Base-by-base conservation (phyloP, 2,888 invertebrate genomes). In the Punctoribates punctum region DNA sequence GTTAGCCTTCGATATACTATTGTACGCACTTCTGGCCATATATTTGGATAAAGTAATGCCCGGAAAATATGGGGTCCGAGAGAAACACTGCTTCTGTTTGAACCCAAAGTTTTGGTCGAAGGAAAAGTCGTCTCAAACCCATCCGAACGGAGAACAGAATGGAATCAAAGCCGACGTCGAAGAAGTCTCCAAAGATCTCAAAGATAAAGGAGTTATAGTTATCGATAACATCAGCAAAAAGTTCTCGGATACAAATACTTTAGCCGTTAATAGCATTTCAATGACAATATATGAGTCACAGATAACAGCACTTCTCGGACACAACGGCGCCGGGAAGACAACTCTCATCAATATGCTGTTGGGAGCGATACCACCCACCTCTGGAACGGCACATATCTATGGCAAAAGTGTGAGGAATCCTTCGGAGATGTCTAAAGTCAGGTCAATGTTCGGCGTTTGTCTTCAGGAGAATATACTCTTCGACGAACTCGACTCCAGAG, bases 251-350 rank as follows among this genome's bases (percentile, higher is more conserved):
- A 34, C 34, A 34, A 34, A n/a, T n/a, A n/a, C n/a, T n/a, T n/a
- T 34, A 9, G 83, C 81, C 17, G 82, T 84, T 6, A 79, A 82
- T 38, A 79, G 82, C 9, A 5, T 75, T 20, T 60, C 75, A 5
- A 17, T 83, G 8, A 81, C 82, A 76, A 91, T 93, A 79, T 93
- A 93, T 84, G 91, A 93, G 83, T 92, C 89, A 0, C 92, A 93
- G 84, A 93, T 93, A 78, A 93, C 93, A 0, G 92, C 92, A 0
- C 89, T 93, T 27, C 84, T 93, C 77, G 93, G 93, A 0, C 93
- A 93, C 81, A 93, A 93, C 82, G 93, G 93, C 0, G 93, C 93
- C 51, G 93, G 93, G 5, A 93, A 94, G 84, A 92, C 92, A 0
- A 93, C 75, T 0, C 85, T 93, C 13, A 90, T 94, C 82, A 93